Evolutionary conservation across 1,140 invertebrate genomes (phyloP), one percentile per base, ranked within the genome.

Genomic region (Brachionus plicatilis): DNA sequence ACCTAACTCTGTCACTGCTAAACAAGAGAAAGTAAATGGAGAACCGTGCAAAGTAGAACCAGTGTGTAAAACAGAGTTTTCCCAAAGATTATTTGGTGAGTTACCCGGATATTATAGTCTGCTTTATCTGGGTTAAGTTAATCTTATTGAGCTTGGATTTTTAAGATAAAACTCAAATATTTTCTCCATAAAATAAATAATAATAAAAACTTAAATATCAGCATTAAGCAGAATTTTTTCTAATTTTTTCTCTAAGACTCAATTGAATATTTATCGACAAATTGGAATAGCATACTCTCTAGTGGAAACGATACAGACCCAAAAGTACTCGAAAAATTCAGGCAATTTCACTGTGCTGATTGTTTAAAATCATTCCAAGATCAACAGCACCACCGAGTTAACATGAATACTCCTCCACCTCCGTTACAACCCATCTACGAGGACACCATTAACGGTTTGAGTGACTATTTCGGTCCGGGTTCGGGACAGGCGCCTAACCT

Each of bases 281-380:
- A 41, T 65, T 82, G 79, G 79, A 82, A 65, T 24, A 82, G 7
- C 41, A 65, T 82, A 29, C 65, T 24, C 27, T 43, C 33, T 41
- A 68, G 6, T 45, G 79, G 79, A 41, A 68, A 82, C 79, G 27
- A 60, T 27, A 82, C 53, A 41, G 79, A 82, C n/a, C 20, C 24
- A 14, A 82, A 65, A 60, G 24, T 65, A 82, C 60, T 82, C n/a
- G 43, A 82, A 41, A 27, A 65, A 68, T 68, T 82, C 24, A 60
- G 79, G 45, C 65, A 60, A 82, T 82, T 82, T 82, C 79, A 82
- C 43, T 82, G 79, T 68, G 79, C 79, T 68, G 79, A 82, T 68
- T 82, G 79, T 82, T 68, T 82, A 66, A 82, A 68, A 68, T 82
- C 79, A 82, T 82, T 82, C 79, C 79, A 82, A 68, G 37, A 82